Conservation (phyloP, 2,888 invertebrate species). For the Ectemnius cavifrons region DNA sequence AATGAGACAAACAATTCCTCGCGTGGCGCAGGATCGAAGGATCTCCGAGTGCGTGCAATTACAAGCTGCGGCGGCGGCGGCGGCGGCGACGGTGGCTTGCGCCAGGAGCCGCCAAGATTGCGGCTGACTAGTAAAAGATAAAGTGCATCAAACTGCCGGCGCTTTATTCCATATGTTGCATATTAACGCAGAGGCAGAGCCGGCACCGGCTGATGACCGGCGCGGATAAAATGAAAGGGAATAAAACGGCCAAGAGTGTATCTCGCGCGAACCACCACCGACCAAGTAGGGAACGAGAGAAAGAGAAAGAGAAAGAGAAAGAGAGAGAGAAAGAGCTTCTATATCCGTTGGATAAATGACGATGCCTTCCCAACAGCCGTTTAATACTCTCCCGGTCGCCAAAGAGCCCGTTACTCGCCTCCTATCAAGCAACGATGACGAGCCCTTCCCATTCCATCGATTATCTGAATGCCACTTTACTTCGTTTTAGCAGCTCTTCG, state of each 20-base stretch:
- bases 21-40: not conserved
- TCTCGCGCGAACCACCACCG: not conserved
- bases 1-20: conserved; percentile 2
- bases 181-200: not conserved
- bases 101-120: conserved; percentile 4
- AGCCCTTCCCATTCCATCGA: no score
- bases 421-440: no score
- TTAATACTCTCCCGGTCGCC: not conserved
- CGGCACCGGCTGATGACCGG: conserved; percentile 6
- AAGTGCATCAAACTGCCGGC: conserved; percentile 4
- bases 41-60: no score
- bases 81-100: not conserved
- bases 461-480: not conserved
- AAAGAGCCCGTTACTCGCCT: conserved; percentile 6
- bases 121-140: conserved; percentile 1
- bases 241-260: conserved; percentile 10
- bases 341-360: conserved; percentile 11
- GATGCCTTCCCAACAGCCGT: not conserved
- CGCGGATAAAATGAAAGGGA: conserved; percentile 17
- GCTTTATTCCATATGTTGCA: conserved; percentile 10
- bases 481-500: not conserved
- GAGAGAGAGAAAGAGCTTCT: not conserved
- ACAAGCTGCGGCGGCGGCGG: no score
- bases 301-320: no score
- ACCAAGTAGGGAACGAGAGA: not conserved